phyloP scores from a whole-genome alignment of 2,888 invertebrate genomes.

The Xestia ashworthii region DNA sequence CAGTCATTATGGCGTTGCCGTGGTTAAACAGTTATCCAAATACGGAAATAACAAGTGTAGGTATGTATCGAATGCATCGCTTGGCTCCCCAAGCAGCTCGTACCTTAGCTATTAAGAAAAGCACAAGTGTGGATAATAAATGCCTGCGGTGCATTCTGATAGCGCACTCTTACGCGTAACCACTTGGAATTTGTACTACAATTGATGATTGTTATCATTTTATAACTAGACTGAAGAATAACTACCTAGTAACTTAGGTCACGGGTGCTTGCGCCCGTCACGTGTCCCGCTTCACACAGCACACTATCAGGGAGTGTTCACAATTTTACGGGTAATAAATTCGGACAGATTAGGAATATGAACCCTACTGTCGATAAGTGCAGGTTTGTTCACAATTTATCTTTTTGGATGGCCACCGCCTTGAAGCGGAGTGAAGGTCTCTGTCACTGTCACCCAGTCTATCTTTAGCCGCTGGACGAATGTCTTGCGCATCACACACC shows the following conservation, averaged over 20 bases:
- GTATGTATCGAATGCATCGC: conserved; percentile 1
- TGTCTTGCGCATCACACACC: neutral
- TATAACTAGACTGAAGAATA: conserved; percentile 20
- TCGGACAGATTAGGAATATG: too few species aligned
- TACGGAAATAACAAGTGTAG: neutral
- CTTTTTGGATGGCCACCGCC: neutral
- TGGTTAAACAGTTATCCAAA: neutral
- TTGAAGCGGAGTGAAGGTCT: neutral
- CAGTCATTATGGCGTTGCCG: too few species aligned
- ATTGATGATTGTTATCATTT: conserved; percentile 47
- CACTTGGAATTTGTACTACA: conserved; percentile 43
- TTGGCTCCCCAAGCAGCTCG: neutral
- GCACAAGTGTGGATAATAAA: conserved; percentile 50
- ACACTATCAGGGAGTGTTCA: too few species aligned
- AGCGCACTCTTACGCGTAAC: conserved; percentile 52
- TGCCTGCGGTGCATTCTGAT: conserved; percentile 33
- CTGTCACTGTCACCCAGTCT: neutral
- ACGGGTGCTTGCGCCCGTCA: too few species aligned
- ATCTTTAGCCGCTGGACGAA: neutral
- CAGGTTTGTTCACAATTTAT: too few species aligned
- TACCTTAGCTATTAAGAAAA: conserved; percentile 50
- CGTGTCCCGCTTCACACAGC: too few species aligned
- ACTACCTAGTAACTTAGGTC: neutral
- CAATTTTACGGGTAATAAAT: too few species aligned
- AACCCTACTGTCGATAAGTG: too few species aligned